Evolutionary conservation across 2,888 invertebrate species (phyloP).

Genomic region (Melinopterus prodromus): DNA sequence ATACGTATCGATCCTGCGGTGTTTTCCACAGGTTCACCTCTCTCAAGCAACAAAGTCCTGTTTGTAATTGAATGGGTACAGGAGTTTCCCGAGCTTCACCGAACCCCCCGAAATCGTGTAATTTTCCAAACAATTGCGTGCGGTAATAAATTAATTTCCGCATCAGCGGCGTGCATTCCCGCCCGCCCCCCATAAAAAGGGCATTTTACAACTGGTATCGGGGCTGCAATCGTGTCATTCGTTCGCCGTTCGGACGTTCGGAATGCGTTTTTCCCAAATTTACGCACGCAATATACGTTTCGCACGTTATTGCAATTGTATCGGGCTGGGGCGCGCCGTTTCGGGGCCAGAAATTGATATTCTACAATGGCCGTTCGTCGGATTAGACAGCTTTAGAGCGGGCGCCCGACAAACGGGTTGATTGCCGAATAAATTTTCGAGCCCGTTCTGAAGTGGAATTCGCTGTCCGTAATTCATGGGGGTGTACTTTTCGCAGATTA

Average conservation of each 20-base stretch:
- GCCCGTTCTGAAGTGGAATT: constrained; percentile 4
- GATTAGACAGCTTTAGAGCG: constrained; percentile 19
- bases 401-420: not conserved
- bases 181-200: not conserved
- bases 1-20: too few species aligned
- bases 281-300: not conserved
- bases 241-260: not conserved
- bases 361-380: constrained; percentile 21
- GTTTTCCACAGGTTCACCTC: not conserved
- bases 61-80: not conserved
- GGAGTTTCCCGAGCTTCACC: not conserved
- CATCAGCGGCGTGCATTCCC: not conserved
- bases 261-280: not conserved
- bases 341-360: constrained; percentile 16
- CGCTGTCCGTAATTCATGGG: not conserved
- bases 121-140: constrained; percentile 4
- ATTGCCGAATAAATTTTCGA: not conserved
- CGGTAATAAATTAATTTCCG: constrained; percentile 4
- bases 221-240: not conserved
- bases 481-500: not conserved
- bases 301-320: not conserved
- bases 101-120: not conserved
- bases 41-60: not conserved
- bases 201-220: not conserved
- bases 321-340: not conserved